Evolutionary conservation across 2,888 invertebrate species (phyloP), one percentile per base, ranked within the genome.

Genomic region (Drosophila eohydei): DNA sequence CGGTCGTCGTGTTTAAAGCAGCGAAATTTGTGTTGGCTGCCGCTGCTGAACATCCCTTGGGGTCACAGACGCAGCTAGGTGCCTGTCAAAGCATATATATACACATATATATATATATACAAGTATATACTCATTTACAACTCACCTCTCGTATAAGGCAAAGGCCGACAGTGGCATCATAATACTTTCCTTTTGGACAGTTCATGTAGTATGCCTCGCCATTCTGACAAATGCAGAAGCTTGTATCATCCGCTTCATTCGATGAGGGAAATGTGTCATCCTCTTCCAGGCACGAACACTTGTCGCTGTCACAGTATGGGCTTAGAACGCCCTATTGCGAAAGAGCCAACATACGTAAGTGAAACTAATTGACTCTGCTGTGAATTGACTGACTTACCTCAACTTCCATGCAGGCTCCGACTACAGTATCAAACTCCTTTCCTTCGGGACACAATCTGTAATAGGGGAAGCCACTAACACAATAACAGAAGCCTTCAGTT

Each of bases 401-500:
- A 11, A 30, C 8, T 2, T 34, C 36, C n/a, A 54, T 0, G 46
- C 76, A 78, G 3, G 66, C 0, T 6, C 21, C 41, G 0, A 52
- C 3, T 0, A 0, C 0, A 0, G 0, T 2, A 12, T 51, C 11
- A 30, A 41, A 86, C 3, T 12, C 41, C 38, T 43, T 57, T 2
- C 55, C 65, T 0, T 44, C 14, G 1, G 36, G 52, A 44, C 83
- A 83, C 2, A 1, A 4, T 16, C 67, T 46, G 34, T 78, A 62
- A 26, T 46, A 5, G 51, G 76, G 60, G 0, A 73, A 2, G 0
- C 69, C 84, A 0, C 56, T 60, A 9, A 70, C 3, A 11, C 91
- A 91, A 52, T 82, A 84, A 52, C 92, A 92, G 62, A 88, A 92
- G 32, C 81, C 78, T 0, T 48, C 46, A 6, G 72, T 60, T 21